A percentile compares a stretch with the other conserved stretches of the same genome.
These are phyloP conservation scores for Ormyrus rosae DNA, from an alignment of 2,888 invertebrate genomes.

Conservation along the genomic window DNA sequence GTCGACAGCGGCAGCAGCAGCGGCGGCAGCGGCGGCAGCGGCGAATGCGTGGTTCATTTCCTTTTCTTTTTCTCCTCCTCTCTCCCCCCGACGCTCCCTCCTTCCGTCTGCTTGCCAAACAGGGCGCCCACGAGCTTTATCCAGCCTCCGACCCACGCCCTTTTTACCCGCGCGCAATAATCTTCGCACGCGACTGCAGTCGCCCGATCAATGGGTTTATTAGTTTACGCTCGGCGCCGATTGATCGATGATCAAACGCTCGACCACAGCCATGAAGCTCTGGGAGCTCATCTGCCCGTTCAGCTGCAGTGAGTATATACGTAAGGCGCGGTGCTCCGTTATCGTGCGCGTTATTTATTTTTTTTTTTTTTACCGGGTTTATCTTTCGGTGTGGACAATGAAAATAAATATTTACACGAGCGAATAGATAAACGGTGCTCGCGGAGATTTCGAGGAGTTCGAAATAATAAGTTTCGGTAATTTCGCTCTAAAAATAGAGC, in stretches of 20 bases:
- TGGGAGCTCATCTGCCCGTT: constrained; percentile 50
- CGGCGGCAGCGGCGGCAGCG: background rate
- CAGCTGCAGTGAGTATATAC: constrained; percentile 49
- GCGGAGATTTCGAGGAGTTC: no score
- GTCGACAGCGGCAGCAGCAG: no score
- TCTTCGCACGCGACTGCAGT: background rate
- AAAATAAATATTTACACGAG: no score
- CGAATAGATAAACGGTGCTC: no score
- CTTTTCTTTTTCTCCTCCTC: constrained; percentile 1
- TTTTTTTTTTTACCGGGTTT: no score
- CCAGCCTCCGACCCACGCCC: constrained; percentile 32
- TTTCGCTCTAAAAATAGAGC: no score
- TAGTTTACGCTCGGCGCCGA: constrained; percentile 23
- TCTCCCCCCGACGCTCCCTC: background rate
- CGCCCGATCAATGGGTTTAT: constrained; percentile 3
- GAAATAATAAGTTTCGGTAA: no score
- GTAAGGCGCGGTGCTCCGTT: no score
- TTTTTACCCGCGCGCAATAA: constrained; percentile 6
- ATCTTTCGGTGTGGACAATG: no score
- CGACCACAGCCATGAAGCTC: constrained; percentile 35
- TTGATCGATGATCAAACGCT: constrained; percentile 7
- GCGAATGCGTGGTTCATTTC: background rate
- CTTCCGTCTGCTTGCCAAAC: constrained; percentile 28
- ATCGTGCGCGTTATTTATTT: no score
- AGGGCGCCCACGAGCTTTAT: constrained; percentile 28